phyloP scores from a whole-genome alignment of 2,888 invertebrate species.

The Machimus atricapillus region DNA sequence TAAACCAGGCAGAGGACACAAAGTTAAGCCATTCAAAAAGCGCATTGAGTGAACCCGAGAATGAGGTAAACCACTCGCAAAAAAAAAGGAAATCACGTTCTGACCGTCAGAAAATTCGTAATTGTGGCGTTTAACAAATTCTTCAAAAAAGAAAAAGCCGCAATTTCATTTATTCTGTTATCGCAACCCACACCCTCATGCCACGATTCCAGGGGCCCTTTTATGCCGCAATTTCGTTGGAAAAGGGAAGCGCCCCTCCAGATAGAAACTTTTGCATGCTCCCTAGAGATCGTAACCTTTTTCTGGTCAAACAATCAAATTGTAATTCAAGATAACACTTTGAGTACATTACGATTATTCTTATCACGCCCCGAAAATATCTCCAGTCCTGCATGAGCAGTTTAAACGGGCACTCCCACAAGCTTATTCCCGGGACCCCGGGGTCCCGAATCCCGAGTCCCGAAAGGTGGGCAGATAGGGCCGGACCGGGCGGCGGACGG shows the following conservation, averaged over 20 bases:
- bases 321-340: slow-evolving; percentile 51
- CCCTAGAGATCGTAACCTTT: slow-evolving; percentile 45
- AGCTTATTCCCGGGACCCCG: background rate
- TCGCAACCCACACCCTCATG: background rate
- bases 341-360: slow-evolving; percentile 50
- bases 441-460: background rate
- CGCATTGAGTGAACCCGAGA: background rate
- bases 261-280: slow-evolving; percentile 35
- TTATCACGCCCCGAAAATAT: slow-evolving; percentile 46
- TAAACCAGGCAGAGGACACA: background rate
- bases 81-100: background rate
- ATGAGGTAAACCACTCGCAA: background rate
- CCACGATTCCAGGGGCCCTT: background rate
- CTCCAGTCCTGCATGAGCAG: slow-evolving; percentile 37
- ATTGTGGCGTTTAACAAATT: slow-evolving; percentile 21
- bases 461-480: slow-evolving; percentile 15
- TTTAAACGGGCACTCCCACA: slow-evolving; percentile 27
- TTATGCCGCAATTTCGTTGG: background rate
- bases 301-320: slow-evolving; percentile 50
- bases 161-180: slow-evolving; percentile 34
- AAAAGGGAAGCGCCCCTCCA: background rate
- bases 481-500: background rate
- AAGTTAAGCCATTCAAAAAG: background rate
- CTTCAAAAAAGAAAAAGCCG: background rate
- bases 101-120: background rate